Evolutionary conservation across 2,113 vertebrate genomes (phyloP).

Genomic region (Malurus melanocephalus): DNA sequence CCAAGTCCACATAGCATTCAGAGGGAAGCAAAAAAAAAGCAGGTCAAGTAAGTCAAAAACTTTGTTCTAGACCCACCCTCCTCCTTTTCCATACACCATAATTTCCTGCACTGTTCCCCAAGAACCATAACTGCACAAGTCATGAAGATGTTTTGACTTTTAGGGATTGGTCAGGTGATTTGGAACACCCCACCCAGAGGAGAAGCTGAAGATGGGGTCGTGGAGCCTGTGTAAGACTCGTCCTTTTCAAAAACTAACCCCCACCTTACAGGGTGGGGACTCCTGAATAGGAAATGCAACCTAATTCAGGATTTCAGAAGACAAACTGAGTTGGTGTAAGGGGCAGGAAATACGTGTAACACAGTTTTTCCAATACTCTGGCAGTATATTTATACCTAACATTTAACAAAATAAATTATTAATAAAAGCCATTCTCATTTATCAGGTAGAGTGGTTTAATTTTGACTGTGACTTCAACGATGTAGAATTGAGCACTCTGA

Average conservation of each 20-base stretch:
- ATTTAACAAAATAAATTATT: neutral
- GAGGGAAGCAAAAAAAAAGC: neutral
- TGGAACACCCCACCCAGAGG: no score
- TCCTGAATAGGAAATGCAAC: accelerated
- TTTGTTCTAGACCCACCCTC: neutral
- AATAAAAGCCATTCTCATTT: neutral
- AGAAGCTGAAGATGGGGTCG: neutral
- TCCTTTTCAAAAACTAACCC: neutral
- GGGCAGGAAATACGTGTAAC: accelerated
- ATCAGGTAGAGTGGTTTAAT: neutral
- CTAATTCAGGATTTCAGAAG: neutral
- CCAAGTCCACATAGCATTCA: accelerated
- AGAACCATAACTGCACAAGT: neutral
- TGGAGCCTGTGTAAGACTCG: neutral
- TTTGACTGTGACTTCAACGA: neutral
- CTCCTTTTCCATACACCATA: accelerated
- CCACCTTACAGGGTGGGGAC: accelerated
- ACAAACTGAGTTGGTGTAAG: accelerated
- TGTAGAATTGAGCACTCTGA: neutral
- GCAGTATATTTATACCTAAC: accelerated
- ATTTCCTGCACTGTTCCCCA: neutral
- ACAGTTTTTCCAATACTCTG: neutral
- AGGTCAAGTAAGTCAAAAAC: neutral
- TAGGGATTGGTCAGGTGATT: neutral
- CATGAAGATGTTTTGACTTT: neutral